Percentiles rank a stretch among this genome's conserved stretches.
Evolutionary conservation across 92 coral and sea anemone genomes (phyloP).

Genomic region (Palythoa grandis): DNA sequence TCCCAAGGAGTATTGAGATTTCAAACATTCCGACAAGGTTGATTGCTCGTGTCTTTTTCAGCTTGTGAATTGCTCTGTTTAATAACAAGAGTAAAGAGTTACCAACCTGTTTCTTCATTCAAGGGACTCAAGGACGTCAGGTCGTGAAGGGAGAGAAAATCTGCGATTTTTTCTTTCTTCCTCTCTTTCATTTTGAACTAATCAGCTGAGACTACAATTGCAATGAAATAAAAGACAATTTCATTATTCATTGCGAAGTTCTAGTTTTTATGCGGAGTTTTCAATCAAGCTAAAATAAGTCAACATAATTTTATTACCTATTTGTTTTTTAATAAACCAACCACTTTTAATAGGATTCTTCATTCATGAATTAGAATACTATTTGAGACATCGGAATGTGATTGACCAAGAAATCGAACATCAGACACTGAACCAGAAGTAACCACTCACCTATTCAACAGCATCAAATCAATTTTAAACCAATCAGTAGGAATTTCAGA

Average conservation of each 20-base stretch:
- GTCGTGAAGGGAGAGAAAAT: slow-evolving; percentile 47
- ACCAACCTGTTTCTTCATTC: slow-evolving; percentile 79
- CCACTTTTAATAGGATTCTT: too few relatives aligned
- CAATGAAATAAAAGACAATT: neutral
- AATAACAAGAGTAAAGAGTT: neutral
- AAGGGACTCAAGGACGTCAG: slow-evolving; percentile 75
- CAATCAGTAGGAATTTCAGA: neutral
- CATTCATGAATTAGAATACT: too few relatives aligned
- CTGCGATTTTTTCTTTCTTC: slow-evolving; percentile 33
- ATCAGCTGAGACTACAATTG: neutral
- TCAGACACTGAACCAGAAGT: neutral
- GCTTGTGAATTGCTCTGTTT: neutral
- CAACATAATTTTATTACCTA: too few relatives aligned
- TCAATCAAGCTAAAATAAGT: neutral
- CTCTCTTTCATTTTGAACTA: slow-evolving; percentile 14
- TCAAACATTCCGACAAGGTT: neutral
- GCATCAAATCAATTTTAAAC: neutral
- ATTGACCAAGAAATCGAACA: neutral
- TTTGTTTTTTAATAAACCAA: too few relatives aligned
- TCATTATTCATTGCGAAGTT: neutral
- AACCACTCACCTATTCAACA: slow-evolving; percentile 15
- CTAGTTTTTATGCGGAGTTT: neutral
- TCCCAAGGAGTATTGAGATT: too few relatives aligned
- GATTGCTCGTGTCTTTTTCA: neutral
- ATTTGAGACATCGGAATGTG: too few relatives aligned